Conservation (phyloP, 2,888 invertebrate genomes). For the Phytoseiulus persimilis region DNA sequence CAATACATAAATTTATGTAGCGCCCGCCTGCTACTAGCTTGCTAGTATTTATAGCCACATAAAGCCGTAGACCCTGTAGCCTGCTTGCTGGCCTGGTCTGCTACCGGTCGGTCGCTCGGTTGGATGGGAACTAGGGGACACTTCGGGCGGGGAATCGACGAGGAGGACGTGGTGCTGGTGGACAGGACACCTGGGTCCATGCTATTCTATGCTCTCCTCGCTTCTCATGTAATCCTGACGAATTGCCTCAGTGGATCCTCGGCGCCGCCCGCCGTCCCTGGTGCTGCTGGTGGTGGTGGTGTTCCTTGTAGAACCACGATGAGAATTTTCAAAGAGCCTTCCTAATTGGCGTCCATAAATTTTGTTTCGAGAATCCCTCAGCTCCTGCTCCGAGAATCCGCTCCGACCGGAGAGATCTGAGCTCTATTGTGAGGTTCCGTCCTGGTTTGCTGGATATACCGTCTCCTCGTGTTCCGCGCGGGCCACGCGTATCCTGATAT, state of each 20-base stretch:
- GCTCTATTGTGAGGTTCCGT: not conserved
- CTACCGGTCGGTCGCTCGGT: not conserved
- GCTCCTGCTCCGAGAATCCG: not conserved
- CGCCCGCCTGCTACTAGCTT: constrained; percentile 8
- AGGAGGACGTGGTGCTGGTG: not conserved
- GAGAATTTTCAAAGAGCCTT: not conserved
- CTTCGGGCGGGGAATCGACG: not conserved
- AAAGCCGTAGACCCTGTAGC: constrained; percentile 21
- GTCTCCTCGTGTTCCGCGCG: no score
- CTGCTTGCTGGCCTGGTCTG: not conserved
- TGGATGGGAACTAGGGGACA: not conserved
- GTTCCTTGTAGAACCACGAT: not conserved
- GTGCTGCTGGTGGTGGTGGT: not conserved
- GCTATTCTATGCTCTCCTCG: not conserved
- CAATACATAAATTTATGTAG: constrained; percentile 5
- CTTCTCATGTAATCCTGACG: constrained; percentile 34
- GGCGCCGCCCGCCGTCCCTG: not conserved
- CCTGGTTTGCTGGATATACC: no score
- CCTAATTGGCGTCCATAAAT: not conserved
- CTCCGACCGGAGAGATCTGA: not conserved
- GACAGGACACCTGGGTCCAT: not conserved
- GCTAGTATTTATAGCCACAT: constrained; percentile 39
- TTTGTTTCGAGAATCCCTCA: not conserved
- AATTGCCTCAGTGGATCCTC: constrained; percentile 29
- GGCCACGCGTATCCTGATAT: no score